Evolutionary conservation across 2,888 invertebrate species (phyloP).

Genomic region (Agelastica alni): DNA sequence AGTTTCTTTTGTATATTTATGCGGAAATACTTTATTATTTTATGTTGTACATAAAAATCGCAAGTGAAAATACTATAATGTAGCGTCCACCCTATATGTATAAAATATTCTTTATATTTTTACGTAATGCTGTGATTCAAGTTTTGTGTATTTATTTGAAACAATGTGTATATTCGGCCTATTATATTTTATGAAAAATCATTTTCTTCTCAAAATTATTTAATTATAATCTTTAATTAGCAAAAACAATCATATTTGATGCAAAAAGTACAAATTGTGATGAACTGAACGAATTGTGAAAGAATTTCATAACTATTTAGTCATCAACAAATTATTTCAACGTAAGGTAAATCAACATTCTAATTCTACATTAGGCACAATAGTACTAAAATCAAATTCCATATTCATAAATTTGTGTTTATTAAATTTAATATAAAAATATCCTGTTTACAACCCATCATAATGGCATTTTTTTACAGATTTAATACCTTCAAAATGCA

Average conservation of each 20-base stretch:
- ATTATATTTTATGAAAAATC: constrained; percentile 3
- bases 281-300: constrained; percentile 39
- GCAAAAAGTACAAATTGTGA: constrained; percentile 34
- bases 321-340: constrained; percentile 30
- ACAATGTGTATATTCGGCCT: constrained; percentile 34
- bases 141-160: constrained; percentile 53
- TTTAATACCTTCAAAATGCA: no score
- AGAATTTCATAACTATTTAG: constrained; percentile 42
- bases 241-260: constrained; percentile 29
- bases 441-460: no score
- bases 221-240: constrained; percentile 16
- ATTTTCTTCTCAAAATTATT: constrained; percentile 13
- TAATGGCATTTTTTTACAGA: no score
- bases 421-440: no score
- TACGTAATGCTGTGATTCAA: constrained; percentile 51
- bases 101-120: constrained; percentile 14
- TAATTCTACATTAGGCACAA: no score
- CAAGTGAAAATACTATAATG: neutral
- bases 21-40: constrained; percentile 1
- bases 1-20: constrained; percentile 5
- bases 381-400: no score
- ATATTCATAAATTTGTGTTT: no score
- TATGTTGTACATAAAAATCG: neutral
- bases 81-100: constrained; percentile 2
- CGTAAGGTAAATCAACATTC: constrained; percentile 3